Evolutionary conservation across 1,140 invertebrate genomes (phyloP).

Genomic region (Littorina saxatilis): DNA sequence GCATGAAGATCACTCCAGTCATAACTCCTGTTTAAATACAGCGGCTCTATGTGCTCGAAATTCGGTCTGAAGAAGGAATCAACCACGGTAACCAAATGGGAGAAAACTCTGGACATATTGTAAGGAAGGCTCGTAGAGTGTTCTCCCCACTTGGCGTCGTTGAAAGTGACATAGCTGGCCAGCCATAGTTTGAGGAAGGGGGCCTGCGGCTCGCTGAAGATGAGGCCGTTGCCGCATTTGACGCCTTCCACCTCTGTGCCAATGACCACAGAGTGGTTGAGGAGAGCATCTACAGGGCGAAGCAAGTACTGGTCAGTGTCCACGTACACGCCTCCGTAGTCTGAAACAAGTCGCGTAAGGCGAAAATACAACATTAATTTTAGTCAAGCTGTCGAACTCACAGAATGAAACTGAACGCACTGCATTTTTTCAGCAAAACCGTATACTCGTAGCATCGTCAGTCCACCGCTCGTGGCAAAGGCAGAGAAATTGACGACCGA

Average conservation of each 20-base stretch:
- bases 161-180: conserved; percentile 22
- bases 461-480: no score
- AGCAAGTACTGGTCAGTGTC: conserved; percentile 40
- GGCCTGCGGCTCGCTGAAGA: conserved; percentile 16
- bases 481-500: no score
- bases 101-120: background rate
- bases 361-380: no score
- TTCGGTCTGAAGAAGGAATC: conserved; percentile 30
- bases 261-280: conserved; percentile 16
- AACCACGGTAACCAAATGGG: conserved; percentile 18
- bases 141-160: conserved; percentile 1
- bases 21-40: background rate
- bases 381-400: no score
- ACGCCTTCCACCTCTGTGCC: background rate
- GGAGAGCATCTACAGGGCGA: conserved; percentile 15
- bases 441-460: no score
- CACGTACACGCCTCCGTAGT: conserved; percentile 40
- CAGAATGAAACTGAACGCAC: no score
- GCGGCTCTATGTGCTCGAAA: conserved; percentile 10
- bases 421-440: no score
- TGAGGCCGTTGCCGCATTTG: conserved; percentile 19
- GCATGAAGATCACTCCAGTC: conserved; percentile 12
- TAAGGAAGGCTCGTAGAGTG: conserved; percentile 26
- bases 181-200: conserved; percentile 20
- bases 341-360: no score